These are phyloP conservation scores for Crypturellus tataupa DNA, from an alignment of 2,797 vertebrate genomes.

Conservation along the genomic window DNA sequence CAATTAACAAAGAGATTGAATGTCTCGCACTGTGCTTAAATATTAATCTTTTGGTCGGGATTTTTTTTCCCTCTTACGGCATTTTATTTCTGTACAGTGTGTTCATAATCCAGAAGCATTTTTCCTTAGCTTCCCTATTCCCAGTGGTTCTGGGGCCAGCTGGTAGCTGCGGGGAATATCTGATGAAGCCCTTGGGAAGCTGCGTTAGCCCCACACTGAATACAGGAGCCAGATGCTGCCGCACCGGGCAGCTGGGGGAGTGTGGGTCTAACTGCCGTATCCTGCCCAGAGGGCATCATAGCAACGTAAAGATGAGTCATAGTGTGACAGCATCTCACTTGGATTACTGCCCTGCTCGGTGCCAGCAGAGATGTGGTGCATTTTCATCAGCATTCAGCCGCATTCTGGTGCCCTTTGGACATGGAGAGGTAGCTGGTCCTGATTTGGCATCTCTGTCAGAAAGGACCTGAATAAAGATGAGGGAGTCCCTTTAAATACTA, in stretches of 20 bases:
- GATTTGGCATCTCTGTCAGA: not conserved
- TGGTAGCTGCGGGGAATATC: not conserved
- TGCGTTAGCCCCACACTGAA: not conserved
- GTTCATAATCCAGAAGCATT: not conserved
- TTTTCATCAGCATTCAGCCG: not conserved
- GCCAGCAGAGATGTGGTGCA: not conserved
- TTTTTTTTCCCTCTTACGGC: not conserved
- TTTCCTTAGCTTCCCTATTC: not conserved
- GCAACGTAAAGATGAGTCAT: not conserved
- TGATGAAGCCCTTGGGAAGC: not conserved
- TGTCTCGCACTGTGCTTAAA: not conserved
- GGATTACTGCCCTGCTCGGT: not conserved
- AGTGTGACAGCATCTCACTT: not conserved
- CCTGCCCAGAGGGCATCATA: not conserved
- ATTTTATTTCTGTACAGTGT: not conserved
- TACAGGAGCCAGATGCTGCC: not conserved
- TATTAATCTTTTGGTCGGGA: not conserved
- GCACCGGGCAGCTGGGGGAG: not conserved
- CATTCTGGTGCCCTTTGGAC: not conserved
- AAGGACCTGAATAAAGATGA: not conserved
- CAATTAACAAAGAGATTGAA: not conserved
- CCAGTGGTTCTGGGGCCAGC: not conserved
- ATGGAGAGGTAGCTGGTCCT: not conserved
- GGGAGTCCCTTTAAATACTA: not conserved
- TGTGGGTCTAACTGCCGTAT: fast-evolving